Conservation (phyloP, 2,888 invertebrate genomes). For the Drosophila meridionalis region DNA sequence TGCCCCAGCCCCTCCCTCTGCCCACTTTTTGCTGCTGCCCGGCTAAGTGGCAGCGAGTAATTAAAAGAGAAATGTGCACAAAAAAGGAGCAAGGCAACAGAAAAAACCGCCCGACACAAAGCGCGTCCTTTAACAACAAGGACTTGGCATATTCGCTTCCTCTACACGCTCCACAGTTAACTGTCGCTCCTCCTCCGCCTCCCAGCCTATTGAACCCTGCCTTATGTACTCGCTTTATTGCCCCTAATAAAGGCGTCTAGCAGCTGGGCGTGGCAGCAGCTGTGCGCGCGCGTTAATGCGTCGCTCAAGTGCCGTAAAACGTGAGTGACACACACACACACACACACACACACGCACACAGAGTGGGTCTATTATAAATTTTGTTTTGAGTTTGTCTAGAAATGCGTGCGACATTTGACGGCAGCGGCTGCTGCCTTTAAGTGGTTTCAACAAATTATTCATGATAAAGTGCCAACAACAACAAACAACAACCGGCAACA, state of each 20-base stretch:
- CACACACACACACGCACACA: conserved; percentile 15
- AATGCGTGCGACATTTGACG: conserved; percentile 69
- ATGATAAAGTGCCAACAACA: conserved; percentile 64
- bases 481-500: conserved; percentile 10
- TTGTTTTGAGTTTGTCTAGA: conserved; percentile 74
- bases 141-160: conserved; percentile 8
- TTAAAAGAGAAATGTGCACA: conserved; percentile 73
- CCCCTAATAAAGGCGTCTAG: conserved; percentile 72
- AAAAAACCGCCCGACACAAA: conserved; percentile 51
- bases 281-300: conserved; percentile 80
- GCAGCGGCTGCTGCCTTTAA: conserved; percentile 62
- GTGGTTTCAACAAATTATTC: conserved; percentile 77
- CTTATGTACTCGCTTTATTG: conserved; percentile 65
- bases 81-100: conserved; percentile 53
- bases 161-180: neutral
- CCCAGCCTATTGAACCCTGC: conserved; percentile 16
- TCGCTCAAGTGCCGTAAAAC: conserved; percentile 81
- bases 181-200: neutral
- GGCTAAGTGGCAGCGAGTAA: conserved; percentile 73
- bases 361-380: conserved; percentile 72
- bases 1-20: neutral
- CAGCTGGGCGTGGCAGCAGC: conserved; percentile 57
- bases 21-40: conserved; percentile 5
- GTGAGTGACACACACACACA: conserved; percentile 66
- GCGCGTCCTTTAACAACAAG: conserved; percentile 23